These are phyloP conservation scores for Aeoliscus strigatus DNA, from an alignment of 2,797 vertebrate genomes.

Conservation along the genomic window DNA sequence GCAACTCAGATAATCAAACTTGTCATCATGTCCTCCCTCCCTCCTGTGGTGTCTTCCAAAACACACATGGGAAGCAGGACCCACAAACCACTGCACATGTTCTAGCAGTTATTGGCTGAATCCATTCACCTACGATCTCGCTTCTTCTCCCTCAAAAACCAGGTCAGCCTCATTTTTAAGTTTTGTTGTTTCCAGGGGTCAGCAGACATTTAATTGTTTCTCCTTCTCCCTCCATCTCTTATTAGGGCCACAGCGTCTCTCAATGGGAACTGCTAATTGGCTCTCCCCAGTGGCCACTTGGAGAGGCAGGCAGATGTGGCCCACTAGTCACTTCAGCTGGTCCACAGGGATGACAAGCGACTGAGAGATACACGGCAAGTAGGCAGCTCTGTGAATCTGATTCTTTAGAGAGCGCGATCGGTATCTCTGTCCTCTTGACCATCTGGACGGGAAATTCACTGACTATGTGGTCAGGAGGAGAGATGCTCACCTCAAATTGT, in stretches of 20 bases:
- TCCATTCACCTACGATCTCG: too few relatives aligned
- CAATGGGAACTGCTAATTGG: constrained; percentile 93
- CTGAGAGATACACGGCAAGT: constrained; percentile 44
- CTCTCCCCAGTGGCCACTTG: constrained; percentile 88
- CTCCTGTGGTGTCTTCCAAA: too few relatives aligned
- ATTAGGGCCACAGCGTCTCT: constrained; percentile 87
- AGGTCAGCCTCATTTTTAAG: constrained; percentile 8
- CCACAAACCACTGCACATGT: too few relatives aligned
- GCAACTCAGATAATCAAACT: constrained; percentile 88
- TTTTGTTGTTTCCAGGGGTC: constrained; percentile 81
- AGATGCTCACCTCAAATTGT: constrained; percentile 21
- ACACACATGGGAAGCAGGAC: too few relatives aligned
- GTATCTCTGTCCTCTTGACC: constrained; percentile 51
- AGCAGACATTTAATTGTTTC: constrained; percentile 93
- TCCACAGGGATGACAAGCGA: constrained; percentile 56
- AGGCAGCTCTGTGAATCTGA: constrained; percentile 20
- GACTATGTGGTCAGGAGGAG: constrained; percentile 33
- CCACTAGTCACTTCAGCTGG: constrained; percentile 46
- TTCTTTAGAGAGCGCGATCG: constrained; percentile 42
- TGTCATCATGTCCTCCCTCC: constrained; percentile 82
- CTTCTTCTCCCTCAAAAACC: not conserved
- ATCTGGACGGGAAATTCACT: constrained; percentile 61
- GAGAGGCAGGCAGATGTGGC: constrained; percentile 78
- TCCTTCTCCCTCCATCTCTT: constrained; percentile 85
- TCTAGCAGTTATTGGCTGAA: too few relatives aligned